Base-by-base conservation (phyloP, 2,797 vertebrate species). In the Odontamblyopus lacepedii region DNA sequence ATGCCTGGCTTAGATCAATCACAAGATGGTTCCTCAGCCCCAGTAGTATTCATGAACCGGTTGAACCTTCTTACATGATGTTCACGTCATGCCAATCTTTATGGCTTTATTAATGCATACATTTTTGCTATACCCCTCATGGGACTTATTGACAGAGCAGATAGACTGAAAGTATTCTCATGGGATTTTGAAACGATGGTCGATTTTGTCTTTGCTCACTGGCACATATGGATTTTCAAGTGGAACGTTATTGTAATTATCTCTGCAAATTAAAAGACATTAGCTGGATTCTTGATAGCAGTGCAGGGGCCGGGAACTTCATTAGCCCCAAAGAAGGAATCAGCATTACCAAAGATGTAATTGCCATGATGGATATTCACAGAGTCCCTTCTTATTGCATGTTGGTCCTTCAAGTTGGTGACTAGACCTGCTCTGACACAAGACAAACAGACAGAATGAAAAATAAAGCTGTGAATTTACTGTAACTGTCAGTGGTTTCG, bases 211-310 rank as follows among this genome's bases (percentile, higher is more conserved):
- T 90, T 72, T 8, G 66, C 84, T 89, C 79, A 74, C 83, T 71
- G 77, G 68, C 82, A 85, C 72, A 77, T 89, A 91, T 87, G 76
- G 86, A 90, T 90, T 88, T 89, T 79, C 83, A 87, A 88, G 85
- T 88, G 85, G 87, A 88, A 88, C 83, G 74, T 76, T 88, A 82
- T 87, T 90, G 87, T 91, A 93, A 93, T 94, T 92, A 92, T 92
- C 90, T 81, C 86, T 84, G 79, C 88, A 93, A 93, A 93, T 92
- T 92, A 89, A 91, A 92, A 85, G 76, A 92, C 85, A 90, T 90
- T 89, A 88, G 84, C 85, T 81, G 86, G 80, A 78, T 56, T 84
- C 85, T 88, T 77, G 69, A 79, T 89, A 85, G 84, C 83, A 87
- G 79, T 84, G 84, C 81, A 68, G 75, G 86, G 84, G 84, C 81